Percentiles rank a stretch among this genome's conserved stretches.
Conservation (phyloP, 2,797 vertebrate genomes). For the Melanogrammus aeglefinus region DNA sequence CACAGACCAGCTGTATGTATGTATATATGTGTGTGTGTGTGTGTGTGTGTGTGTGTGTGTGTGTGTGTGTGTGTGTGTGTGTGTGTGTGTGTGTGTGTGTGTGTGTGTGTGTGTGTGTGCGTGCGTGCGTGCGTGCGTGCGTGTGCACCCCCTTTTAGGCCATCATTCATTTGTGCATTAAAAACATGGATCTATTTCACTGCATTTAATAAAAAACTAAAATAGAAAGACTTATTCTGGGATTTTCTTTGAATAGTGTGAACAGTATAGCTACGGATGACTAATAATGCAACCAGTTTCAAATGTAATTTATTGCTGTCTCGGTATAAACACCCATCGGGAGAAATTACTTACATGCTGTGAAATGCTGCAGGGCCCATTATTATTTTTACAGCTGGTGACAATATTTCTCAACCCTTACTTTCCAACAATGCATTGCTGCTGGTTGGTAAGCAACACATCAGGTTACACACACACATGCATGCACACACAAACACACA, state of each 20-base stretch:
- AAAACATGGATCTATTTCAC: background rate
- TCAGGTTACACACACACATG: background rate
- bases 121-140: too few species aligned
- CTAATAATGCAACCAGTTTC: background rate
- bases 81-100: background rate
- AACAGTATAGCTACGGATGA: background rate
- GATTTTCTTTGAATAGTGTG: background rate
- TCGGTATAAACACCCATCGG: background rate
- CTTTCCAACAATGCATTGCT: background rate
- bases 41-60: too few species aligned
- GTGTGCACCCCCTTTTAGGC: too few species aligned
- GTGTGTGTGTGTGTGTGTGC: too few species aligned
- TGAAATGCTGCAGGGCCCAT: background rate
- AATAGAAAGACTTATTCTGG: too few species aligned
- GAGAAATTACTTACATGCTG: background rate
- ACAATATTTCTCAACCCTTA: background rate
- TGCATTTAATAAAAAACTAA: background rate
- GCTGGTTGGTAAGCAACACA: background rate
- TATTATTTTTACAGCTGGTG: background rate
- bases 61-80: too few species aligned
- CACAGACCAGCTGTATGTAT: too few species aligned
- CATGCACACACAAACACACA: background rate
- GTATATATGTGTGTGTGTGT: too few species aligned
- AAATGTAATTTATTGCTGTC: background rate
- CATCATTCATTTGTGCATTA: background rate